These are phyloP conservation scores for Saimiri boliviensis DNA, from an alignment of 2,113 vertebrate species.

Conservation along the genomic window DNA sequence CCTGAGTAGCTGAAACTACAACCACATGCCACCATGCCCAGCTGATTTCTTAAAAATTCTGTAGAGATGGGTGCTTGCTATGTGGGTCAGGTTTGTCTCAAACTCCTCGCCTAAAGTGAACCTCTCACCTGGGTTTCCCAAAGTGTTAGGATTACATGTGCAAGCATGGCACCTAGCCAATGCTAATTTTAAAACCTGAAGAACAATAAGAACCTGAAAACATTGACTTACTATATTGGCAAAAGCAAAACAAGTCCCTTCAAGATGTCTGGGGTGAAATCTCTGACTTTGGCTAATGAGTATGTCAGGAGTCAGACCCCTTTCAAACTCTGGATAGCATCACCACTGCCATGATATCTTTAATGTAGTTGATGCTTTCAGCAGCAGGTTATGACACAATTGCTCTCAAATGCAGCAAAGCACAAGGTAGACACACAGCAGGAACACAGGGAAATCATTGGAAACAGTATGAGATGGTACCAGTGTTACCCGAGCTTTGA, in stretches of 20 bases:
- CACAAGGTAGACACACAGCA: no score
- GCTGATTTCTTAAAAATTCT: neutral
- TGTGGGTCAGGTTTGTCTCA: neutral
- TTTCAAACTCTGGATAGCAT: neutral
- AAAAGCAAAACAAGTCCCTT: conserved; percentile 9
- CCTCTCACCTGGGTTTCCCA: neutral
- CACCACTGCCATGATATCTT: neutral
- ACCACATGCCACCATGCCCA: no score
- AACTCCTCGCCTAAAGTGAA: neutral
- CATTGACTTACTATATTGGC: neutral
- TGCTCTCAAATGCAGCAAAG: neutral
- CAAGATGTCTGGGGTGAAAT: neutral
- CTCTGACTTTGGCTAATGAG: neutral
- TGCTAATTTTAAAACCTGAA: neutral
- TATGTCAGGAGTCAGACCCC: neutral
- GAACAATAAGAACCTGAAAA: neutral
- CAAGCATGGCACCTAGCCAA: neutral
- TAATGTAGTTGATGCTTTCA: no score
- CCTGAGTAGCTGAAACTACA: neutral
- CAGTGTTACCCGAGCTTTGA: neutral
- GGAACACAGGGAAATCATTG: rapidly evolving
- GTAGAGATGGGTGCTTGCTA: neutral
- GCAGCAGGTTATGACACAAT: neutral
- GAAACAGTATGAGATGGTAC: neutral
- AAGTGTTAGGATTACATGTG: neutral